These are phyloP conservation scores for Limnothrissa miodon DNA, from an alignment of 2,113 vertebrate species.

Conservation along the genomic window DNA sequence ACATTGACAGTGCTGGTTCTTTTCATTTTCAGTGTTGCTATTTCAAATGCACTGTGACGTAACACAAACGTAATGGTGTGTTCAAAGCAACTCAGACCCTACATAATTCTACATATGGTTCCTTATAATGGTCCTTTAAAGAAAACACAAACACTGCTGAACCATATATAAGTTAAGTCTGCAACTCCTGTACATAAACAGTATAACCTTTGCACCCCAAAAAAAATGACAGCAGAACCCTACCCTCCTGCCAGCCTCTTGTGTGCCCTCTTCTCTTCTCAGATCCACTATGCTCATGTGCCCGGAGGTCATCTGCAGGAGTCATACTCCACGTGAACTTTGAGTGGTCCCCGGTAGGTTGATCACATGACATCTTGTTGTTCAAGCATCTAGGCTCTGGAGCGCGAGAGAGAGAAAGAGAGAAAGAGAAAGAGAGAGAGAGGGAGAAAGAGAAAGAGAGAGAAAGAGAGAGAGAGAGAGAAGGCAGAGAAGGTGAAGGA, in stretches of 20 bases:
- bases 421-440: neutral
- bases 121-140: neutral
- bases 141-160: neutral
- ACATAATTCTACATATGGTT: too few relatives aligned
- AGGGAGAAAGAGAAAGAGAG: neutral
- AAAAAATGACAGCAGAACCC: conserved; percentile 33
- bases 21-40: too few relatives aligned
- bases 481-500: neutral
- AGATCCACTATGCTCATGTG: conserved; percentile 48
- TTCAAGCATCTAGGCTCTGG: conserved; percentile 56
- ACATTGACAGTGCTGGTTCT: too few relatives aligned
- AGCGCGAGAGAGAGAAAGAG: neutral
- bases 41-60: too few relatives aligned
- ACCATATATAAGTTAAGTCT: neutral
- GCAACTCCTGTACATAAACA: neutral
- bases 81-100: too few relatives aligned
- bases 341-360: conserved; percentile 43
- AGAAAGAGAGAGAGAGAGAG: conserved; percentile 7
- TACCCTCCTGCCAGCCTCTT: conserved; percentile 76
- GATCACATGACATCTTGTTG: conserved; percentile 56
- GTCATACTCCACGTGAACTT: conserved; percentile 74
- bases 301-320: conserved; percentile 56
- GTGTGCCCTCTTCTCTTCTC: conserved; percentile 59
- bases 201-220: neutral
- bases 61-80: too few relatives aligned